Evolutionary conservation across 2,888 invertebrate genomes (phyloP).

Genomic region (Aromia moschata): DNA sequence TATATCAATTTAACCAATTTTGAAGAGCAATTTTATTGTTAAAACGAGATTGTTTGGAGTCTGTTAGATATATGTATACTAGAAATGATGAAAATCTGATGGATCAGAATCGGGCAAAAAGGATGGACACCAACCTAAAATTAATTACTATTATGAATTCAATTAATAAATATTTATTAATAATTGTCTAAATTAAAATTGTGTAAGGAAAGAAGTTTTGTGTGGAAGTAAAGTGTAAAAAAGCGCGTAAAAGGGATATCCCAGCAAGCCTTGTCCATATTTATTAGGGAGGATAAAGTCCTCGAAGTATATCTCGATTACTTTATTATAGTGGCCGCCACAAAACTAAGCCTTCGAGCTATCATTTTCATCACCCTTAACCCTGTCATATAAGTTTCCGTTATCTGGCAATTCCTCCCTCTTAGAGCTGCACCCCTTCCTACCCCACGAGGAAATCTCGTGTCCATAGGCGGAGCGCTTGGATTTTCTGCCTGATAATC

Average conservation of each 20-base stretch:
- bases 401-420: slow-evolving; percentile 54
- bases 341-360: slow-evolving; percentile 58
- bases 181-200: too few relatives aligned
- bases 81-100: too few relatives aligned
- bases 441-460: slow-evolving; percentile 31
- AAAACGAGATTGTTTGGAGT: too few relatives aligned
- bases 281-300: slow-evolving; percentile 43
- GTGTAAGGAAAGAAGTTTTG: too few relatives aligned
- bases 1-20: too few relatives aligned
- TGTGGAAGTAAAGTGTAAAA: background rate
- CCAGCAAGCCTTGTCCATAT: slow-evolving; percentile 27
- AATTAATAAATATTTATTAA: too few relatives aligned
- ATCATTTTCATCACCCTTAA: slow-evolving; percentile 65
- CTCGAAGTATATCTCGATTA: slow-evolving; percentile 55
- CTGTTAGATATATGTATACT: too few relatives aligned
- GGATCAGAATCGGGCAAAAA: too few relatives aligned
- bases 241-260: background rate
- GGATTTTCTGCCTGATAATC: too few relatives aligned
- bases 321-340: slow-evolving; percentile 58
- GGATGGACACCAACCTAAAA: too few relatives aligned
- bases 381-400: slow-evolving; percentile 65
- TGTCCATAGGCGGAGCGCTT: slow-evolving; percentile 17
- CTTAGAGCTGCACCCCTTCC: slow-evolving; percentile 33
- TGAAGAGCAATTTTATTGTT: too few relatives aligned
- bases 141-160: too few relatives aligned